Evolutionary conservation across 2,888 invertebrate genomes (phyloP).

Genomic region (Metalampra italica): DNA sequence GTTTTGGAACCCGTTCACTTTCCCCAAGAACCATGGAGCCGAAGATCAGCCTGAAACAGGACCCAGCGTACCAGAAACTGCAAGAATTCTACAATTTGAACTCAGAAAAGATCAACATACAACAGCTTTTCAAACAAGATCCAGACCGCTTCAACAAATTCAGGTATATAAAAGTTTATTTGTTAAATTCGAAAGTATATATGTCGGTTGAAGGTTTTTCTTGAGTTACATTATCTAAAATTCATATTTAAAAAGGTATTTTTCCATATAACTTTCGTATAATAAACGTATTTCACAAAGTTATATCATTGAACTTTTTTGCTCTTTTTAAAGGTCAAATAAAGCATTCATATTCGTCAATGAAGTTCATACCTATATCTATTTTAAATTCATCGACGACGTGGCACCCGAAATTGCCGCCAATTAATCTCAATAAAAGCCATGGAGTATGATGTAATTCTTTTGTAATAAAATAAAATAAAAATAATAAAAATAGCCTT

Average conservation of each 20-base stretch:
- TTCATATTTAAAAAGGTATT: background rate
- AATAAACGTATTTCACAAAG: constrained; percentile 9
- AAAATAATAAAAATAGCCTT: no score
- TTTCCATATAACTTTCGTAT: background rate
- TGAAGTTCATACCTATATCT: background rate
- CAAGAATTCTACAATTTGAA: constrained; percentile 85
- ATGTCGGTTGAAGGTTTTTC: background rate
- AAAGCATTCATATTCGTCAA: constrained; percentile 14
- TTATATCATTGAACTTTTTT: constrained; percentile 28
- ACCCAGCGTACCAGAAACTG: constrained; percentile 86
- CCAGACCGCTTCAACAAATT: constrained; percentile 90
- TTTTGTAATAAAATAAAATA: background rate
- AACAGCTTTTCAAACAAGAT: constrained; percentile 89
- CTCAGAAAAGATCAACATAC: constrained; percentile 87
- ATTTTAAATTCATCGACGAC: background rate
- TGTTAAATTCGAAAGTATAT: background rate
- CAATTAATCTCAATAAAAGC: background rate
- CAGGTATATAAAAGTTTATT: constrained; percentile 80
- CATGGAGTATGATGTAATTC: background rate
- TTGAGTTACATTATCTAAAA: background rate
- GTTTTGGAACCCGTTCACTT: constrained; percentile 31
- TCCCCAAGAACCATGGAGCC: constrained; percentile 58
- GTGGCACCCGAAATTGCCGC: constrained; percentile 1
- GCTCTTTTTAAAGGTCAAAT: constrained; percentile 47
- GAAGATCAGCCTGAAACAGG: constrained; percentile 67